These are phyloP conservation scores for Empidonax traillii DNA, from an alignment of 2,113 vertebrate genomes.

Conservation along the genomic window DNA sequence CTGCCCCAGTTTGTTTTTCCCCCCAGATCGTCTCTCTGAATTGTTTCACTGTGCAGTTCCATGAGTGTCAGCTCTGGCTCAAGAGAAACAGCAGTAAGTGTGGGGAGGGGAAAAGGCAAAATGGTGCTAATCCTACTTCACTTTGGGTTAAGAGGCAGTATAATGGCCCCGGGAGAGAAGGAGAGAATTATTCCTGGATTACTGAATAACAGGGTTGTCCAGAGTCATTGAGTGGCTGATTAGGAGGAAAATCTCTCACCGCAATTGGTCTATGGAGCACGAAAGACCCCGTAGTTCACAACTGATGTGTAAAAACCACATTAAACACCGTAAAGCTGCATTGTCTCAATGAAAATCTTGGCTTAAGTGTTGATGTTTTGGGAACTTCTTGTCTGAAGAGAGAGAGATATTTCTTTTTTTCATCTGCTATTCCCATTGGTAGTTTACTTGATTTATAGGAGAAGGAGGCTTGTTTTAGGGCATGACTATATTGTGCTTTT, in stretches of 20 bases:
- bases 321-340: neutral
- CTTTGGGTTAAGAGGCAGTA: conserved; percentile 3
- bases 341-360: neutral
- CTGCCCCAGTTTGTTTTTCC: neutral
- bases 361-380: neutral
- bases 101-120: neutral
- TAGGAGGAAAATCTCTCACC: conserved; percentile 23
- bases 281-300: neutral
- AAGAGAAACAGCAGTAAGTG: neutral
- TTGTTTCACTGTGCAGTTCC: neutral
- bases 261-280: neutral
- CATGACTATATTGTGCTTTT: neutral
- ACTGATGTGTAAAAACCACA: neutral
- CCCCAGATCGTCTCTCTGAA: accelerated
- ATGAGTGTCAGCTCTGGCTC: neutral
- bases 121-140: conserved; percentile 30
- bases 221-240: conserved; percentile 20
- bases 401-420: neutral
- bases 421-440: neutral
- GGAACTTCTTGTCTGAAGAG: neutral
- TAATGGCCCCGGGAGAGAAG: neutral
- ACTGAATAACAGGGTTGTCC: conserved; percentile 27
- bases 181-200: conserved; percentile 41
- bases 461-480: neutral
- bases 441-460: conserved; percentile 9